Evolutionary conservation across 2,113 vertebrate genomes (phyloP).

Genomic region (Porphyrio hochstetteri): DNA sequence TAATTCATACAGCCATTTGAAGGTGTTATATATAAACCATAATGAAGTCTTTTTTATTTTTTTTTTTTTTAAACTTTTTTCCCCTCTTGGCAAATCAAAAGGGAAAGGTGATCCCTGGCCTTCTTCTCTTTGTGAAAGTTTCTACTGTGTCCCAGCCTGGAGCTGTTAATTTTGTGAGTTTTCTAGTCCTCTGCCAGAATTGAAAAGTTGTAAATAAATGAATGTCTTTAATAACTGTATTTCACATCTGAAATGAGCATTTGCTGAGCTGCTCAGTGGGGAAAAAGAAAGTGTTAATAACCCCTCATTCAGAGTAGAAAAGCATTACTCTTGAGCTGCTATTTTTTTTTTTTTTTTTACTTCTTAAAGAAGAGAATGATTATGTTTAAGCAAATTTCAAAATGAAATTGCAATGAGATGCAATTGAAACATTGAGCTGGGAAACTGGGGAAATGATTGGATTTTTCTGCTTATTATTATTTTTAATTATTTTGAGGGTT

Average conservation of each 20-base stretch:
- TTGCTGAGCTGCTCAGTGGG: background rate
- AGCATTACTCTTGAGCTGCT: background rate
- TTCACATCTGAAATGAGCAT: slow-evolving; percentile 4
- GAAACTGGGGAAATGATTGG: slow-evolving; percentile 31
- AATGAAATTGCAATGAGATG: background rate
- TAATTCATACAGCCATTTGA: background rate
- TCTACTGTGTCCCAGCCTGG: background rate
- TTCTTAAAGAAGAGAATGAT: background rate
- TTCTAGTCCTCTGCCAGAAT: background rate
- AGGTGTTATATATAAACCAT: background rate
- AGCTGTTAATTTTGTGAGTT: background rate
- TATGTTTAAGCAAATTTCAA: slow-evolving; percentile 27
- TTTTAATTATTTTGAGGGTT: slow-evolving; percentile 49
- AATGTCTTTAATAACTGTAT: background rate
- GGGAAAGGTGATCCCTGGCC: background rate
- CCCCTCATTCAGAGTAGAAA: background rate
- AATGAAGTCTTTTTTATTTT: background rate
- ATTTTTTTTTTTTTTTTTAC: background rate
- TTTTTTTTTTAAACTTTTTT: background rate
- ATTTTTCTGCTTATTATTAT: slow-evolving; percentile 61
- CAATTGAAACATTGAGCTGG: slow-evolving; percentile 15
- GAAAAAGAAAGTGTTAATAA: slow-evolving; percentile 25
- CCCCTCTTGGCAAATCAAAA: background rate
- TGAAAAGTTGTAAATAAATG: background rate
- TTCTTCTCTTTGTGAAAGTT: background rate